Conservation (phyloP, 2,113 vertebrate species). For the Hyperopisus bebe region DNA sequence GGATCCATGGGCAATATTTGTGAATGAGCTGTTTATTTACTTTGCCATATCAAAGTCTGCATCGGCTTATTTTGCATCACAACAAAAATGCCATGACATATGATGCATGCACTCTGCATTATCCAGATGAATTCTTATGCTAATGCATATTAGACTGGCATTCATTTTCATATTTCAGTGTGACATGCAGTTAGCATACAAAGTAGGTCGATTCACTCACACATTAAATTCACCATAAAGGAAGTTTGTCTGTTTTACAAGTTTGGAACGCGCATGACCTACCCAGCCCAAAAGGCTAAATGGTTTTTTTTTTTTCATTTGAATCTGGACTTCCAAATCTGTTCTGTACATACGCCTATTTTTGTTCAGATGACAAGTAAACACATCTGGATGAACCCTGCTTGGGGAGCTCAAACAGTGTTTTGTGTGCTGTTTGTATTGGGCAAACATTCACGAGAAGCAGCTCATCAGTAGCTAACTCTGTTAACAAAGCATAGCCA, state of each 20-base stretch:
- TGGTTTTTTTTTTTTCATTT: slow-evolving; percentile 39
- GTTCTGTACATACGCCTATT: slow-evolving; percentile 60
- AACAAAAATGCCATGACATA: neutral
- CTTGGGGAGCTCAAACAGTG: slow-evolving; percentile 46
- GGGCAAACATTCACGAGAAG: slow-evolving; percentile 34
- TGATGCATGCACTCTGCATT: neutral
- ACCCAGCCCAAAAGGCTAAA: slow-evolving; percentile 37
- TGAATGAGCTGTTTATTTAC: neutral
- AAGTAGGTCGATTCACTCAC: neutral
- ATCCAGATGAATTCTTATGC: slow-evolving; percentile 3
- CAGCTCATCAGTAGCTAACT: slow-evolving; percentile 1
- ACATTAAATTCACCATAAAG: neutral
- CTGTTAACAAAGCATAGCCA: neutral
- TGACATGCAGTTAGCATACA: neutral
- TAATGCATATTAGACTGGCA: neutral
- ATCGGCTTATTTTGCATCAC: neutral
- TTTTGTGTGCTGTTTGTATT: slow-evolving; percentile 20
- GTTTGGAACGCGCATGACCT: neutral
- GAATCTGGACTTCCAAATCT: slow-evolving; percentile 54
- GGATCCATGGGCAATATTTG: neutral
- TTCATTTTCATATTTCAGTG: neutral
- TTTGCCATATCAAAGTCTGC: neutral
- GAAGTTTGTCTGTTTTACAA: neutral
- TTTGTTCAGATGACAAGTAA: slow-evolving; percentile 54
- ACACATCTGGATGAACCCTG: slow-evolving; percentile 35